phyloP scores from a whole-genome alignment of 92 coral and sea anemone species.

The Epizoanthus rinbou region DNA sequence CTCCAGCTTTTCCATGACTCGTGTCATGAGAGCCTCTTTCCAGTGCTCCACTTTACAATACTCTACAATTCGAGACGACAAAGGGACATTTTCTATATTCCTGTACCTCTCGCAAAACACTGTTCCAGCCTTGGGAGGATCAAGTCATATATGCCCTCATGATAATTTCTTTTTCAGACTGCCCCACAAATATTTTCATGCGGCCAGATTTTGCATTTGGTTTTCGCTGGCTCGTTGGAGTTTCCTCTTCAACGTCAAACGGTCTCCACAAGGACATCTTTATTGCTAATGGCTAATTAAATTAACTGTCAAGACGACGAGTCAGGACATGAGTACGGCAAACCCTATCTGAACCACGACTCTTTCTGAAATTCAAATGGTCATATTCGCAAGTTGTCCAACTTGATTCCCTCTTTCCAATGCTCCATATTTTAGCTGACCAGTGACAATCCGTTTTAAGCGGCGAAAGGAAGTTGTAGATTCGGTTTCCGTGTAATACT shows the following conservation, averaged over 20 bases:
- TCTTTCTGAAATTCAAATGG: too few species aligned
- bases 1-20: slow-evolving; percentile 20
- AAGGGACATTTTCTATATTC: slow-evolving; percentile 26
- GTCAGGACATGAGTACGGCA: too few species aligned
- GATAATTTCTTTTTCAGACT: slow-evolving; percentile 29
- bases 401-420: too few species aligned
- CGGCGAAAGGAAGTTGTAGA: too few species aligned
- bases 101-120: slow-evolving; percentile 20
- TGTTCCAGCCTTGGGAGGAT: slow-evolving; percentile 40
- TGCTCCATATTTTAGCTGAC: too few species aligned
- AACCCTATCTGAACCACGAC: too few species aligned
- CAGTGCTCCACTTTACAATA: neutral
- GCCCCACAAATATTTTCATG: slow-evolving; percentile 29
- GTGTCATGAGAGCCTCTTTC: neutral
- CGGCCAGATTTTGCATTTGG: neutral
- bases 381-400: too few species aligned
- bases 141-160: slow-evolving; percentile 16
- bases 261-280: slow-evolving; percentile 20
- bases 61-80: slow-evolving; percentile 36
- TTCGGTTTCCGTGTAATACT: too few species aligned
- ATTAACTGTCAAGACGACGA: too few species aligned
- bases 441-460: too few species aligned
- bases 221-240: slow-evolving; percentile 8
- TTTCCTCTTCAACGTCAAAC: slow-evolving; percentile 24
- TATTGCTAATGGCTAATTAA: neutral